Evolutionary conservation across 1,140 invertebrate genomes (phyloP), one percentile per base, ranked within the genome.

Genomic region (Camponotus vicinus): DNA sequence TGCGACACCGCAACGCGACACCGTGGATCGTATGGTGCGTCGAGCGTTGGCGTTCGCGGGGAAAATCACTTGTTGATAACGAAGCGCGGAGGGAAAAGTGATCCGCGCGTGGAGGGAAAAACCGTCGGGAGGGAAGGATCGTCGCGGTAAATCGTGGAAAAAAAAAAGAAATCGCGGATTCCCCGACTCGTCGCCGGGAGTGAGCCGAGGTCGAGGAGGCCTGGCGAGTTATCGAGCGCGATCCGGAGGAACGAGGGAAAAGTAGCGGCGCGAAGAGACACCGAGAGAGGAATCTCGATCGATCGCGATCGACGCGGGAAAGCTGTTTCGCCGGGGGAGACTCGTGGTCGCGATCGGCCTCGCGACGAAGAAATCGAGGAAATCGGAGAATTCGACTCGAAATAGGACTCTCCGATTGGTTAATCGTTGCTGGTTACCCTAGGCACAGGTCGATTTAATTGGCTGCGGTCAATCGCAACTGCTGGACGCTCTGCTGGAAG

Each of bases 41-140:
- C 69, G 70, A 71, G 67, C 76, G 75, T 87, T 63, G 49, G 42
- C 57, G 49, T 88, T 34, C 27, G 75, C 45, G 70, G 70, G 67
- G 57, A 49, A 49, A 27, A 90, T 89, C 88, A 89, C 89, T 90
- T 90, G 89, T 89, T 90, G 89, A 90, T 82, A 85, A 77, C 83
- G 1, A 27, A 27, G 40, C 77, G 77, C 42, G 77, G 42, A 15
- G 21, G 21, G 21, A 21, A 21, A 21, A 21, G 21, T 21, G 21
- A 21, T 21, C 21, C 21, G 21, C 21, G 21, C 21, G 21, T 21
- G 21, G 21, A 21, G 21, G 21, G 21, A 21, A 21, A 21, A 21
- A 21, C 21, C 21, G 21, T 21, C 21, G 27, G 27, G 27, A 27
- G 27, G 27, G 27, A 27, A 1, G 27, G 27, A 27, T 27, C 27